Evolutionary conservation across 1,140 invertebrate species (phyloP), one percentile per base, ranked within the genome.

Genomic region (Ruditapes philippinarum): DNA sequence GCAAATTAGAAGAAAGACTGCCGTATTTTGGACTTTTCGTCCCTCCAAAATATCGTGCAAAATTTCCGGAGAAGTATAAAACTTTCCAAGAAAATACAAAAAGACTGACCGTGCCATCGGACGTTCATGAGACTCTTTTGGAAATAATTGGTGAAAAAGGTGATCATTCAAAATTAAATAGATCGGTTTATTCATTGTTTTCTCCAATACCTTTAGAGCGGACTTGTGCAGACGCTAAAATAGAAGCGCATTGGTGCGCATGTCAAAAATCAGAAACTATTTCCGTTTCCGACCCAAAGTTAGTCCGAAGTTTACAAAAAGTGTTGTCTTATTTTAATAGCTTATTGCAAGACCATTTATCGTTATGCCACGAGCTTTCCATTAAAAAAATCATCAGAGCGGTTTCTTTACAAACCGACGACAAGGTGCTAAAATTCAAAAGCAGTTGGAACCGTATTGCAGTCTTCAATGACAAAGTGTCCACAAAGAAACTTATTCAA

Each of bases 201-300:
- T 93, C 89, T 28, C 90, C 94, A 87, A 94, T 96, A 25, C 95
- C 96, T 9, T 96, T 97, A 89, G 96, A 97, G 65, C 96, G 98
- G 65, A 98, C 97, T 5, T 99, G 98, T 94, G 96, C 97, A n/a
- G 97, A 98, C 95, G 98, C 98, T 4, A 98, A 97, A 42, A 98
- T 99, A 74, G 98, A 98, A 94, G 97, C 98, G 0, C 98, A 99
- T 95, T 99, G 98, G 98, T 99, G 99, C 93, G 97, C 98, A n/a
- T 99, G 98, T 93, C 96, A 99, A 3, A 96, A 97, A 3, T 99
- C 98, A 98, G 93, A 97, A 91, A 38, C 65, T 25, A 38, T 88
- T n/a, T 51, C 82, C 22, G 33, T 89, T 2, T 57, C 70, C 31
- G 73, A 87, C 70, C 51, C 22, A 25, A 22, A 38, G 14, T 78